Evolutionary conservation across 2,113 vertebrate species (phyloP), one percentile per base, ranked within the genome.

Genomic region (Eurystomus gularis): DNA sequence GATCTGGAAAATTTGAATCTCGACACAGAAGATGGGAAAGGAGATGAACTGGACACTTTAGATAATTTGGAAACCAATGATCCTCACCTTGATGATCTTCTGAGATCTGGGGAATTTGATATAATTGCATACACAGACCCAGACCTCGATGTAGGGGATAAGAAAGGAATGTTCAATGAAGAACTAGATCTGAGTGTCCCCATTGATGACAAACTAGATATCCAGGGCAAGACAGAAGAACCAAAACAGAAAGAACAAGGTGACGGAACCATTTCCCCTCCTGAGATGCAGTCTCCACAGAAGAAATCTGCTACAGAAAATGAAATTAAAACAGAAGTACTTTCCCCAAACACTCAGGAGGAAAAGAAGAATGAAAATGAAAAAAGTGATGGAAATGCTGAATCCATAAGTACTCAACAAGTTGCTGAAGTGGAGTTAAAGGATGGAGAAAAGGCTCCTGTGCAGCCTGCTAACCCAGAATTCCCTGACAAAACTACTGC

Each of bases 61-160:
- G 98, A 92, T 93, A 98, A 98, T 89, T 97, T 99, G 91, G 99
- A 99, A 97, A 98, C 99, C 0, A 99, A 99, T 61, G 98, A 98
- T 82, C 98, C 99, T 88, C 99, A 99, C 72, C 98, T 99, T 13
- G 99, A 99, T 60, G 99, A 99, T 97, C 99, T 99, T 83, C 95
- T 99, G 40, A 97, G 98, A 92, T 99, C 99, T 0, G 99, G 99
- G 44, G 99, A 99, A 81, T 99, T 99, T 85, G 99, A 99, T 96
- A 98, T 99, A 35, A 99, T 99, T 68, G 99, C 99, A 7, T 99
- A 99, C 66, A 99, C 99, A 17, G 99, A 99, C 92, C 99, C 99
- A 6, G 99, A 99, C 78, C 98, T 99, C 72, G 99, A 99, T 84
- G 96, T 99, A 23, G 99, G 98, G 35, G 99, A 99, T 97, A 99